These are phyloP conservation scores for Cataglyphis cursor DNA, from an alignment of 2,888 invertebrate species.

Conservation along the genomic window DNA sequence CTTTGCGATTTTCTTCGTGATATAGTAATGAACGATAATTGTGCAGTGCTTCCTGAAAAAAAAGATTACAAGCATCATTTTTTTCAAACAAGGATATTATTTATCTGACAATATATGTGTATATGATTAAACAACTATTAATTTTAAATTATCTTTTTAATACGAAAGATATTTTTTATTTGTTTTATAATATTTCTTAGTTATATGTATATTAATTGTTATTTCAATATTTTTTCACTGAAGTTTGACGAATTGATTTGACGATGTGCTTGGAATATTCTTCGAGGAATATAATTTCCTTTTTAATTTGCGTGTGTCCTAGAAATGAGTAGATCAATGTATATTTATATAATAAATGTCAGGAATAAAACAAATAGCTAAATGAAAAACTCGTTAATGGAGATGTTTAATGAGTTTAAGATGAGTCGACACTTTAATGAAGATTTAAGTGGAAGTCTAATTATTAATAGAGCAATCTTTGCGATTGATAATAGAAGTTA, in stretches of 20 bases:
- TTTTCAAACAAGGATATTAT: neutral
- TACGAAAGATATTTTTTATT: neutral
- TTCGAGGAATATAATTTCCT: neutral
- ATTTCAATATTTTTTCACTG: neutral
- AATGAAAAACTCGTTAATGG: neutral
- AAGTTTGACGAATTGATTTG: neutral
- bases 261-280: neutral
- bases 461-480: neutral
- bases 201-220: neutral
- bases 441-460: slow-evolving; percentile 1
- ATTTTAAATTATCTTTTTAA: neutral
- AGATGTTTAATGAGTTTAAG: neutral
- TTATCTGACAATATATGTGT: neutral
- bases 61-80: slow-evolving; percentile 3
- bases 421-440: slow-evolving; percentile 3
- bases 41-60: neutral
- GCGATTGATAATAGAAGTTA: neutral
- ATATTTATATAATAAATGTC: slow-evolving; percentile 6
- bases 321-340: neutral
- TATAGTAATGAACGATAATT: slow-evolving; percentile 42
- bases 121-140: neutral
- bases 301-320: slow-evolving; percentile 8
- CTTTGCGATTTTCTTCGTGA: slow-evolving; percentile 1
- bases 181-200: neutral
- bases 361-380: neutral